A percentile compares a stretch with the other conserved stretches of the same genome.
These are phyloP conservation scores for Bubo blakistoni DNA, from an alignment of 2,113 vertebrate species.

Conservation along the genomic window DNA sequence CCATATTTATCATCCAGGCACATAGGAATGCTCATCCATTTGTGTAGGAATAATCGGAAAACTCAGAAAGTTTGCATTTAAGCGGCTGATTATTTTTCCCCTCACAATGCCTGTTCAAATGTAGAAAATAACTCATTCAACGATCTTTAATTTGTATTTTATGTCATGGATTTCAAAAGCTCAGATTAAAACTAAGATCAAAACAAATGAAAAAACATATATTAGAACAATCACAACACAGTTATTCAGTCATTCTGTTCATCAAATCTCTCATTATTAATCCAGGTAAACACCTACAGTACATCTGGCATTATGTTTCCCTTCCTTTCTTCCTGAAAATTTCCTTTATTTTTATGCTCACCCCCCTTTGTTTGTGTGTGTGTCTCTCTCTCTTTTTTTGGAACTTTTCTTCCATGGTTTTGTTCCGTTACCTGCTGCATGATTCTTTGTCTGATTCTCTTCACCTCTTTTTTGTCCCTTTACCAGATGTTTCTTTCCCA, in stretches of 20 bases:
- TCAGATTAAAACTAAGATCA: background rate
- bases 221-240: background rate
- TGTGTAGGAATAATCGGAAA: background rate
- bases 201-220: background rate
- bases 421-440: background rate
- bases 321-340: background rate
- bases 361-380: too few species aligned
- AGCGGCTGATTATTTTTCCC: background rate
- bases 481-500: constrained; percentile 30
- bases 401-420: background rate
- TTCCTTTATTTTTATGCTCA: background rate
- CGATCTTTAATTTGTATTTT: background rate
- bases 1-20: background rate
- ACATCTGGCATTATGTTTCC: background rate
- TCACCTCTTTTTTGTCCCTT: background rate
- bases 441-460: background rate
- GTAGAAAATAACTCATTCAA: background rate
- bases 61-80: background rate
- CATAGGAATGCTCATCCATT: background rate
- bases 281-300: background rate
- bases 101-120: background rate
- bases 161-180: background rate
- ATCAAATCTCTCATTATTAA: background rate
- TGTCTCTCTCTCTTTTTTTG: background rate
- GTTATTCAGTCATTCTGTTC: background rate